A percentile compares a stretch with the other conserved stretches of the same genome.
Conservation (phyloP, 2,113 vertebrate genomes). For the Anhinga rufa region DNA sequence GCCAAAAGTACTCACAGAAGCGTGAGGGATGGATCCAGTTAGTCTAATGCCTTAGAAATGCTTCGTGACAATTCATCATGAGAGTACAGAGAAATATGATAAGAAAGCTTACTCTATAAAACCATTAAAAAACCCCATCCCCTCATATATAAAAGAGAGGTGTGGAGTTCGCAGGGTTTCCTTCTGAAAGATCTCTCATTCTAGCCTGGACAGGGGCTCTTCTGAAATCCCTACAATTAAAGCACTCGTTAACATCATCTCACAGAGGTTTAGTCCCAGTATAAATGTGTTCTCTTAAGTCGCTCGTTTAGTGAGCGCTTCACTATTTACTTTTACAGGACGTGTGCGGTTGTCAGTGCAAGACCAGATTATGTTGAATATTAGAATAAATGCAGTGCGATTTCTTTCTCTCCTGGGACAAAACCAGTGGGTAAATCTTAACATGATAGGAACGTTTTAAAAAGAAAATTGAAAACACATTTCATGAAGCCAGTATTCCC, state of each 20-base stretch:
- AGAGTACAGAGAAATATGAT: neutral
- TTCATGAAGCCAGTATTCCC: constrained; percentile 15
- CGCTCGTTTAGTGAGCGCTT: neutral
- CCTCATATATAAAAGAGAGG: neutral
- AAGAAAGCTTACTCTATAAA: neutral
- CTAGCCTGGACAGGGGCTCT: neutral
- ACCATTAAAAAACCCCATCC: neutral
- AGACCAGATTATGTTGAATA: neutral
- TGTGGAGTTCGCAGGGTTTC: neutral
- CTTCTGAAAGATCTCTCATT: neutral
- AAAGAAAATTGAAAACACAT: constrained; percentile 43
- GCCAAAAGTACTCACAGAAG: neutral
- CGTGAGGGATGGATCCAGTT: neutral
- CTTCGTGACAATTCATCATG: neutral
- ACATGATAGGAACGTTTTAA: constrained; percentile 60
- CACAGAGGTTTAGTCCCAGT: neutral
- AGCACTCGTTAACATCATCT: neutral
- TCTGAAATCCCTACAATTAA: neutral
- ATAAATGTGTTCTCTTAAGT: neutral
- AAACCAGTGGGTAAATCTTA: constrained; percentile 35
- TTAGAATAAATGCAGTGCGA: neutral
- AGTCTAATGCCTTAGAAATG: neutral
- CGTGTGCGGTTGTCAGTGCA: constrained; percentile 12
- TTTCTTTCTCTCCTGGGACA: constrained; percentile 47
- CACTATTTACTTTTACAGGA: constrained; percentile 10